These are phyloP conservation scores for Petromus typicus DNA, from an alignment of 2,113 vertebrate genomes.

Conservation along the genomic window DNA sequence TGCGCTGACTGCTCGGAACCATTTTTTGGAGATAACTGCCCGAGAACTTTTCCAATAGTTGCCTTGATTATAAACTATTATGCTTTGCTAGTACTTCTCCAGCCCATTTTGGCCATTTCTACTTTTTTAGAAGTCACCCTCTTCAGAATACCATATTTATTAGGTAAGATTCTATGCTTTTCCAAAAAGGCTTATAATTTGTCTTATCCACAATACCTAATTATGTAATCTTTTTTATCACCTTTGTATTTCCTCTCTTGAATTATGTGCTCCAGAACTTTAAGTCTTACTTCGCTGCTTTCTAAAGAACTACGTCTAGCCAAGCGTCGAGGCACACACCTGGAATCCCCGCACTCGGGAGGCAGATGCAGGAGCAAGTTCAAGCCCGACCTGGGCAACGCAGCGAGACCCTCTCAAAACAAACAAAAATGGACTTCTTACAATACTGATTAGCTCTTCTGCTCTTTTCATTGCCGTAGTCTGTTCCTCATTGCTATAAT, in stretches of 20 bases:
- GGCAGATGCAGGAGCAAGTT: background rate
- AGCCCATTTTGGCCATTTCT: background rate
- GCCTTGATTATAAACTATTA: constrained; percentile 27
- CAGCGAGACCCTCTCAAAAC: background rate
- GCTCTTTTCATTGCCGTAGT: background rate
- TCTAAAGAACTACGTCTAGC: background rate
- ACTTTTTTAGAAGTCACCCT: background rate
- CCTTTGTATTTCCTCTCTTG: background rate
- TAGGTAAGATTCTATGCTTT: background rate
- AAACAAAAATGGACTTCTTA: background rate
- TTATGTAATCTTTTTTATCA: background rate
- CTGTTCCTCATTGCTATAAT: background rate
- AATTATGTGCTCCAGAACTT: background rate
- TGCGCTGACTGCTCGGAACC: background rate
- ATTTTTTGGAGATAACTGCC: constrained; percentile 30
- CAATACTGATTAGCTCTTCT: background rate
- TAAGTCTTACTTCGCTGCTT: constrained; percentile 39
- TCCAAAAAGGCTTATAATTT: background rate
- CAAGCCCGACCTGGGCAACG: background rate
- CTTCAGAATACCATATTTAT: background rate
- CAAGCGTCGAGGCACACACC: background rate
- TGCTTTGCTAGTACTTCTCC: background rate
- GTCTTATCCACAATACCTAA: background rate
- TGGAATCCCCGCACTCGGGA: background rate
- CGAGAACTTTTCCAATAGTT: background rate